Conservation (phyloP, 2,888 invertebrate genomes). For the Lomographa bimaculata region DNA sequence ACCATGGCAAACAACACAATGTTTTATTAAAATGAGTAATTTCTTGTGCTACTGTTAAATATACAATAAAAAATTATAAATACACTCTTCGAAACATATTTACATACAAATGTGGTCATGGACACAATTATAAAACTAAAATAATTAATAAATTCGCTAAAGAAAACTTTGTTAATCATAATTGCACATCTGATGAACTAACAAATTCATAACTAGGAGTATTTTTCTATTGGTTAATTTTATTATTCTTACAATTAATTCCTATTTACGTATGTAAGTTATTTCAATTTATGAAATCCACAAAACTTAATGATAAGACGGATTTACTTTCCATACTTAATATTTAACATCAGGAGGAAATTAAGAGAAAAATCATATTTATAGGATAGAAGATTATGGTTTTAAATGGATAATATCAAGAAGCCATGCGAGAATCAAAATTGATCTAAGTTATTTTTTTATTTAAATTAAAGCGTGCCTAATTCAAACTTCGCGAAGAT, state of each 20-base stretch:
- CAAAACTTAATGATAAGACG: conserved; percentile 69
- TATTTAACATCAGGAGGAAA: conserved; percentile 34
- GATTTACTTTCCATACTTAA: conserved; percentile 64
- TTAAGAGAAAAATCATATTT: conserved; percentile 34
- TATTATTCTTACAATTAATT: conserved; percentile 66
- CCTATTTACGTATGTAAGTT: conserved; percentile 77
- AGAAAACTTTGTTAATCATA: conserved; percentile 53
- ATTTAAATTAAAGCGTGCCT: conserved; percentile 65
- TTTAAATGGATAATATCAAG: conserved; percentile 52
- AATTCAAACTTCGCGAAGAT: conserved; percentile 64
- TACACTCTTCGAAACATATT: conserved; percentile 74
- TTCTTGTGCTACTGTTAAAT: conserved; percentile 54
- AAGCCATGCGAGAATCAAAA: conserved; percentile 72
- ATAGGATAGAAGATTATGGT: conserved; percentile 30
- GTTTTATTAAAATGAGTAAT: conserved; percentile 37
- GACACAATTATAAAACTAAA: conserved; percentile 60
- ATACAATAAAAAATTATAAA: conserved; percentile 36
- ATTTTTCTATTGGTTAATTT: conserved; percentile 71
- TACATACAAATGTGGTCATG: conserved; percentile 60
- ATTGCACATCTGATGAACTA: conserved; percentile 69
- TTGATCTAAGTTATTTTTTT: conserved; percentile 47
- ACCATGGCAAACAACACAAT: conserved; percentile 44
- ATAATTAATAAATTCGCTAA: conserved; percentile 79
- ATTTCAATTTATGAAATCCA: conserved; percentile 71
- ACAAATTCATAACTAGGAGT: conserved; percentile 71